These are phyloP conservation scores for Diplolepis rosae DNA, from an alignment of 2,888 invertebrate genomes.

Conservation along the genomic window DNA sequence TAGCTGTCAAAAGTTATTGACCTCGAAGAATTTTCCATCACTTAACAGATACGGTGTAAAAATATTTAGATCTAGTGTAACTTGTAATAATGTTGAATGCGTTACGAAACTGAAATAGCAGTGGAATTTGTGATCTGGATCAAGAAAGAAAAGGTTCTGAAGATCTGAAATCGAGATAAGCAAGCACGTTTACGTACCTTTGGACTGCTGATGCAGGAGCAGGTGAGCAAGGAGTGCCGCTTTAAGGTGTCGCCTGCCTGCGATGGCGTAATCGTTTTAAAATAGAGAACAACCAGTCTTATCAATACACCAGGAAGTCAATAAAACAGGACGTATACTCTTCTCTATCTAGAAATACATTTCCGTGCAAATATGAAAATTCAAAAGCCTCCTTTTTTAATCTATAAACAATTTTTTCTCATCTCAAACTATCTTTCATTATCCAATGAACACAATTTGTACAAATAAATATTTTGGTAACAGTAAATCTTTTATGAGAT, in stretches of 20 bases:
- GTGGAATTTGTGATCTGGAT: conserved; percentile 18
- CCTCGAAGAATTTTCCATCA: too few species aligned
- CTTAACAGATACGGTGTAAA: background rate
- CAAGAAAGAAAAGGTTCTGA: conserved; percentile 18
- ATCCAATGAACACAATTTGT: too few species aligned
- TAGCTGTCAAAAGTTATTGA: too few species aligned
- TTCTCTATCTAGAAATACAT: conserved; percentile 11
- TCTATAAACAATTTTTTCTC: background rate
- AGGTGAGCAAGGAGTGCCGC: conserved; percentile 28
- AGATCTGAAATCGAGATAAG: conserved; percentile 23
- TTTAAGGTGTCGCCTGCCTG: conserved; percentile 26
- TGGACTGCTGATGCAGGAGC: conserved; percentile 19
- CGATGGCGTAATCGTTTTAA: conserved; percentile 24
- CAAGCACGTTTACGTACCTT: conserved; percentile 23
- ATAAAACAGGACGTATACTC: conserved; percentile 6
- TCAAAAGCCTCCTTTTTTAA: background rate
- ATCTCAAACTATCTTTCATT: background rate
- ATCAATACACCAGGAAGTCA: conserved; percentile 24
- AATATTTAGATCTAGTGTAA: background rate
- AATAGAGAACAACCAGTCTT: conserved; percentile 26
- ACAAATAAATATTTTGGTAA: too few species aligned
- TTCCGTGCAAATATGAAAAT: conserved; percentile 19
- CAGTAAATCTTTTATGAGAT: too few species aligned
- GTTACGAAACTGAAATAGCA: conserved; percentile 14
- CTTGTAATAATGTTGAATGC: background rate